These are phyloP conservation scores for Magallana angulata DNA, from an alignment of 1,140 invertebrate species.

Conservation along the genomic window DNA sequence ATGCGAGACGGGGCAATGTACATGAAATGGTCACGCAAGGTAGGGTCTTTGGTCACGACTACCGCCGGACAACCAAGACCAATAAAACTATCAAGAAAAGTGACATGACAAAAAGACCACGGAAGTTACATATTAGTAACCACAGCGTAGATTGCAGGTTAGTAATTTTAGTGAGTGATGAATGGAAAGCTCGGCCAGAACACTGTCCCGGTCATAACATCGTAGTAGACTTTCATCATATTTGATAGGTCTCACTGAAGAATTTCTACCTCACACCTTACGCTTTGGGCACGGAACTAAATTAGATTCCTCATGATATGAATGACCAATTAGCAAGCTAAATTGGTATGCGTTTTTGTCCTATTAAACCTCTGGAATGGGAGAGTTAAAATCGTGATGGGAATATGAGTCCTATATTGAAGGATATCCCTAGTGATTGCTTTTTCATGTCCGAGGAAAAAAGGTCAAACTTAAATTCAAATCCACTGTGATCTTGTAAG, in stretches of 20 bases:
- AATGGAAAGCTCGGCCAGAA: not conserved
- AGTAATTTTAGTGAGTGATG: not conserved
- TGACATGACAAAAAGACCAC: constrained; percentile 1
- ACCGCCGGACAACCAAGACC: not conserved
- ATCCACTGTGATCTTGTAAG: not conserved
- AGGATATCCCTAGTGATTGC: not conserved
- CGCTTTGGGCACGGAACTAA: not conserved
- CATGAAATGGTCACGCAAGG: not conserved
- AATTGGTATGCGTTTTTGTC: not conserved
- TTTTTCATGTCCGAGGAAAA: not conserved
- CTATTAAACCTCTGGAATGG: not conserved
- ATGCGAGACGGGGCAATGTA: not conserved
- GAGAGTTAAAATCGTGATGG: not conserved
- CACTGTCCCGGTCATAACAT: not conserved
- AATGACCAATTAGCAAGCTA: not conserved
- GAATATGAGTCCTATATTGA: not conserved
- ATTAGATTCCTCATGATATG: not conserved
- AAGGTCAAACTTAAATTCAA: not conserved
- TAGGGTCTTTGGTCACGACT: not conserved
- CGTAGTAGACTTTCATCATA: not conserved
- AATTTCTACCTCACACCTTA: not conserved
- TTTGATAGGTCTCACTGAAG: not conserved
- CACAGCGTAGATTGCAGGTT: not conserved
- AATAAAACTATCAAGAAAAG: not conserved
- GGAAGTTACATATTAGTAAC: constrained; percentile 1